A percentile compares a stretch with the other conserved stretches of the same genome.
These are phyloP conservation scores for Rhaphigaster nebulosa DNA, from an alignment of 2,888 invertebrate species.

Conservation along the genomic window DNA sequence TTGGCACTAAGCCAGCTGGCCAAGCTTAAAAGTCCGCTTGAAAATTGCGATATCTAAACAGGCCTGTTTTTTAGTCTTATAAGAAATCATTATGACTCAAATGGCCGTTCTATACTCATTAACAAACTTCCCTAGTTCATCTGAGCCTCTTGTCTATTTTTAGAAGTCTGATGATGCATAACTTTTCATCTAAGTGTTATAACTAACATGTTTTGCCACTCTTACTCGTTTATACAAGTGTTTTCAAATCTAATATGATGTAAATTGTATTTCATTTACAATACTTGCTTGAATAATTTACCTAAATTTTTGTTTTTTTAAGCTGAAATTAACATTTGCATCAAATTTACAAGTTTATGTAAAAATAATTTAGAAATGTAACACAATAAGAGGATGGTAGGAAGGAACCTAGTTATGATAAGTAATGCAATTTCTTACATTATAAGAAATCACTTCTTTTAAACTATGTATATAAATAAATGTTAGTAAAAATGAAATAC, in stretches of 20 bases:
- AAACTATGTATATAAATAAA: too few species aligned
- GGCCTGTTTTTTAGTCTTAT: not conserved
- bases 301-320: not conserved
- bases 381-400: not conserved
- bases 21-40: not conserved
- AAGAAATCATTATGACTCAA: not conserved
- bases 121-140: not conserved
- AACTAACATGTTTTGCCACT: slow-evolving; percentile 9
- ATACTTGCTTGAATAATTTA: not conserved
- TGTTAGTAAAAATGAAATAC: not conserved
- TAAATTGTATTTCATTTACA: not conserved
- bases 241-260: not conserved
- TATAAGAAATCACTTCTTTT: not conserved
- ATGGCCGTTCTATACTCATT: not conserved
- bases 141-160: not conserved
- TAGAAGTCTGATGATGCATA: slow-evolving; percentile 21
- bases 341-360: not conserved
- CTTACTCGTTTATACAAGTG: not conserved
- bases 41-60: not conserved
- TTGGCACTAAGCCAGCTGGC: slow-evolving; percentile 2
- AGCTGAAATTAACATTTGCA: not conserved
- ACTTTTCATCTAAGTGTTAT: not conserved
- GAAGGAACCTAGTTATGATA: not conserved
- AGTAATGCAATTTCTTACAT: not conserved
- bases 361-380: not conserved